Percentiles rank a stretch among this genome's conserved stretches.
Evolutionary conservation across 2,113 vertebrate species (phyloP).

Genomic region (Gopherus evgoodei): DNA sequence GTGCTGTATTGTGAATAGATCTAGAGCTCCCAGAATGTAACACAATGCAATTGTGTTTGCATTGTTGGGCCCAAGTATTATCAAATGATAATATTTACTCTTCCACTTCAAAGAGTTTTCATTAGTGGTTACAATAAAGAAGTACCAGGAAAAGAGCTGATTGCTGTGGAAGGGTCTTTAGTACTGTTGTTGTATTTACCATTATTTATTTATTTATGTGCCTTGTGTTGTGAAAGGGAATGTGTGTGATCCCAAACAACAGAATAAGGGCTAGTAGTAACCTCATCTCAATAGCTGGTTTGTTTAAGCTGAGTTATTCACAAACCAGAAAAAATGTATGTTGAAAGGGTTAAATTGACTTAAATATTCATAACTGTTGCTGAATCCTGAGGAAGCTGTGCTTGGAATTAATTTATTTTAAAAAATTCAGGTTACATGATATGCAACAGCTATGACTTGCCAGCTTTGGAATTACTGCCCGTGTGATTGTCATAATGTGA

Average conservation of each 20-base stretch:
- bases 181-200: constrained; percentile 19
- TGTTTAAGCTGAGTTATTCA: constrained; percentile 26
- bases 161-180: constrained; percentile 32
- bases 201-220: constrained; percentile 37
- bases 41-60: constrained; percentile 74
- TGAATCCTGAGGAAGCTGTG: neutral
- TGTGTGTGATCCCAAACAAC: constrained; percentile 37
- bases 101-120: constrained; percentile 81
- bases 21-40: constrained; percentile 42
- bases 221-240: constrained; percentile 47
- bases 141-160: constrained; percentile 40
- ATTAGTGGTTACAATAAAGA: constrained; percentile 70
- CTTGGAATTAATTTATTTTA: neutral
- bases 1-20: neutral
- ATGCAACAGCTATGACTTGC: neutral
- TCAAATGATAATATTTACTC: constrained; percentile 81
- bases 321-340: neutral
- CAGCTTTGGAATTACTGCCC: neutral
- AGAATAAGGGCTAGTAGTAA: neutral
- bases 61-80: constrained; percentile 71
- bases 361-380: neutral
- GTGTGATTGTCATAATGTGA: neutral
- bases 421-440: neutral
- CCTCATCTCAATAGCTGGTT: constrained; percentile 5
- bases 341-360: neutral